phyloP scores from a whole-genome alignment of 1,140 invertebrate genomes.

The Drosophila gunungcola region DNA sequence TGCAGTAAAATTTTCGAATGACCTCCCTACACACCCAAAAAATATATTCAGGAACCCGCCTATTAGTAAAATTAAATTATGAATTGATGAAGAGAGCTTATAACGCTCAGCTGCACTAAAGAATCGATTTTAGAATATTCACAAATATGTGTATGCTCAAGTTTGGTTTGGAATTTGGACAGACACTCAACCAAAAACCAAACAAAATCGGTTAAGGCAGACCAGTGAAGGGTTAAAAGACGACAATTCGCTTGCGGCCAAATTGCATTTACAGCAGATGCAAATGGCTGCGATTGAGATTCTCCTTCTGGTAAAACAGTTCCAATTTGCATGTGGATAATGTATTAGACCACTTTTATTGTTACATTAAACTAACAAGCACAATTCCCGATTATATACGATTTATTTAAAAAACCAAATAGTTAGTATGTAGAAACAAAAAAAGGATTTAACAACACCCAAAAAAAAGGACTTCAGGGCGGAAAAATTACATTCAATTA shows the following conservation, averaged over 20 bases:
- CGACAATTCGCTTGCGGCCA: conserved; percentile 25
- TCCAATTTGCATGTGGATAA: background rate
- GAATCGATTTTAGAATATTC: conserved; percentile 7
- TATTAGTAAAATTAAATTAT: conserved; percentile 64
- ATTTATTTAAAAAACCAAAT: too few species aligned
- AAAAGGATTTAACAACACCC: too few species aligned
- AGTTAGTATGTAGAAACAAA: too few species aligned
- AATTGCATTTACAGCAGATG: conserved; percentile 19
- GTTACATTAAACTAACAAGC: too few species aligned
- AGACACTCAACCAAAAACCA: conserved; percentile 14
- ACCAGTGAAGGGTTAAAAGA: conserved; percentile 3
- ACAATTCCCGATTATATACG: too few species aligned
- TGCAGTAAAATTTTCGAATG: conserved; percentile 55
- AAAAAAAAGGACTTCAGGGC: too few species aligned
- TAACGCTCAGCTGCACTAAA: background rate
- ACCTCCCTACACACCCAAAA: conserved; percentile 20
- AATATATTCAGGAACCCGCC: conserved; percentile 47
- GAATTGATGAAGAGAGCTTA: conserved; percentile 7
- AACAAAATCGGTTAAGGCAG: conserved; percentile 12
- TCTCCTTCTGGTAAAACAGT: background rate
- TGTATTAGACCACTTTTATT: too few species aligned
- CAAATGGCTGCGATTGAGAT: conserved; percentile 3
- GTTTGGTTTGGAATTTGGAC: background rate
- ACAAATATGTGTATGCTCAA: conserved; percentile 3
- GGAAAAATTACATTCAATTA: too few species aligned